Evolutionary conservation across 2,113 vertebrate genomes (phyloP).

Genomic region (Eudorcas thomsonii): DNA sequence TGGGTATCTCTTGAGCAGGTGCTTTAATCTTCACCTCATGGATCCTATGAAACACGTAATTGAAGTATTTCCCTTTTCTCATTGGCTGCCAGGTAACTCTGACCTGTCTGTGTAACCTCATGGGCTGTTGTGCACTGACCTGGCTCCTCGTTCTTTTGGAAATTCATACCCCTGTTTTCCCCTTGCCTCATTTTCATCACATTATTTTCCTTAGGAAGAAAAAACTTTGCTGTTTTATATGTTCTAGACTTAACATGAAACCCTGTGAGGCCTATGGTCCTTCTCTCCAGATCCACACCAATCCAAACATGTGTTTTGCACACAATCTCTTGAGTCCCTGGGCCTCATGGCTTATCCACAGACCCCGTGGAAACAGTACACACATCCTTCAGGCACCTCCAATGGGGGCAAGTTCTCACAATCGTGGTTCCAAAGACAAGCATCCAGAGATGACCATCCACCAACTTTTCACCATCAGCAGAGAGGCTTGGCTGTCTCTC

Average conservation of each 20-base stretch:
- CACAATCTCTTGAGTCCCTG: not conserved
- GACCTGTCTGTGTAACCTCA: no score
- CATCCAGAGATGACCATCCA: no score
- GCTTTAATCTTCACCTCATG: not conserved
- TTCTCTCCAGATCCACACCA: not conserved
- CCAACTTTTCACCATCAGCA: not conserved
- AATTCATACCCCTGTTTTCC: not conserved
- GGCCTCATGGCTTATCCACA: not conserved
- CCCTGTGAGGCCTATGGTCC: not conserved
- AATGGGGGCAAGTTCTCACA: not conserved
- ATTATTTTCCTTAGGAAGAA: not conserved
- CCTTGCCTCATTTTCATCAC: not conserved
- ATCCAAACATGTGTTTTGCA: not conserved
- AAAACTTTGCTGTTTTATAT: not conserved
- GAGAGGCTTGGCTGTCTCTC: not conserved
- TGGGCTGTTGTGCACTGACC: not conserved
- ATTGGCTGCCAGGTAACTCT: conserved; percentile 2
- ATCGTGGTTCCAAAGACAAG: not conserved
- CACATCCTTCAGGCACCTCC: not conserved
- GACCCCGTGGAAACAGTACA: not conserved
- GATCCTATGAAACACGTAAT: not conserved
- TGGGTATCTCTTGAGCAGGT: not conserved
- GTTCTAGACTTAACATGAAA: conserved; percentile 11
- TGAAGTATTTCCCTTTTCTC: conserved; percentile 25
- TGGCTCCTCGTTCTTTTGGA: not conserved